Conservation (phyloP, 1,140 invertebrate species). For the Idris sp. region DNA sequence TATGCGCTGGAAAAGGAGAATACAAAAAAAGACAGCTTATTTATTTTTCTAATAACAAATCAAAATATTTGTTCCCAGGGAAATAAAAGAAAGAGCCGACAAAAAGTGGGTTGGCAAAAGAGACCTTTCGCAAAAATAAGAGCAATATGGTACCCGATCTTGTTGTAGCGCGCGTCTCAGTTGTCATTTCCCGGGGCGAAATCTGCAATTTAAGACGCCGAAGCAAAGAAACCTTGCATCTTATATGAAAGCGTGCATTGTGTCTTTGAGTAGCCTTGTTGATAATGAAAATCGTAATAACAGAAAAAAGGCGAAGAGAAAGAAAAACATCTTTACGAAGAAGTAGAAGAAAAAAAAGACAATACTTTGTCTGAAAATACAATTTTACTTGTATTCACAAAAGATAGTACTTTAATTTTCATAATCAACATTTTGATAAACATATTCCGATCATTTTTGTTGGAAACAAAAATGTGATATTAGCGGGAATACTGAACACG, state of each 20-base stretch:
- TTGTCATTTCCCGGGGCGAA: conserved; percentile 54
- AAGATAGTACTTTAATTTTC: conserved; percentile 2
- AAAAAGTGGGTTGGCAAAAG: conserved; percentile 32
- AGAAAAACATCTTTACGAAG: background rate
- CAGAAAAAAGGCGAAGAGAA: background rate
- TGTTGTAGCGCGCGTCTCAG: conserved; percentile 20
- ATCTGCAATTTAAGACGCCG: conserved; percentile 60
- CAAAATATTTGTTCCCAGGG: conserved; percentile 19
- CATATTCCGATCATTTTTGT: conserved; percentile 27
- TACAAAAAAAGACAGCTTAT: too few relatives aligned
- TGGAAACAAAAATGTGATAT: conserved; percentile 32
- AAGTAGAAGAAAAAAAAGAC: too few relatives aligned
- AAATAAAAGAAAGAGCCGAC: conserved; percentile 3
- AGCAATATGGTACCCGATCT: conserved; percentile 4
- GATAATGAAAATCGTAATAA: conserved; percentile 52
- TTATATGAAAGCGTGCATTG: conserved; percentile 39
- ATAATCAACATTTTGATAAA: conserved; percentile 9
- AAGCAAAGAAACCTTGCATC: conserved; percentile 43
- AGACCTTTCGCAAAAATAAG: conserved; percentile 30
- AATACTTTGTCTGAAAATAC: too few relatives aligned
- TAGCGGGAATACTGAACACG: conserved; percentile 43
- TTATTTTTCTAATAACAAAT: conserved; percentile 1
- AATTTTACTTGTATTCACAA: too few relatives aligned
- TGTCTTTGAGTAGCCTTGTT: conserved; percentile 48
- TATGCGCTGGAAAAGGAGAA: too few relatives aligned